Evolutionary conservation across 2,797 vertebrate species (phyloP).

Genomic region (Danio jaintianensis): DNA sequence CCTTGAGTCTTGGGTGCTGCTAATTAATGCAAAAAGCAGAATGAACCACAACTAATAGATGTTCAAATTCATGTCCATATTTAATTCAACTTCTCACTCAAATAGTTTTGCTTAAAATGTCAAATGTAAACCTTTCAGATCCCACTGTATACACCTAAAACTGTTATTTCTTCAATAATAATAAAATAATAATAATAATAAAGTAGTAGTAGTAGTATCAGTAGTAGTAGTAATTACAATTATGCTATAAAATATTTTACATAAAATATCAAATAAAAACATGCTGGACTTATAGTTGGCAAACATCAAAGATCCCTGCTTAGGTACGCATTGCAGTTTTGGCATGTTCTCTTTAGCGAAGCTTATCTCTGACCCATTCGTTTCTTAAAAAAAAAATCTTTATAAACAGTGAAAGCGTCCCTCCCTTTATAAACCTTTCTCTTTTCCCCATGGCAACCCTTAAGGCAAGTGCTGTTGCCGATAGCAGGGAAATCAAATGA

Average conservation of each 20-base stretch:
- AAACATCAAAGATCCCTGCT: conserved; percentile 45
- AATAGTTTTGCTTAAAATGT: background rate
- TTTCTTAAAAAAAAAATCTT: background rate
- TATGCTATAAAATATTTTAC: too few species aligned
- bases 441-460: conserved; percentile 16
- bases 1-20: too few species aligned
- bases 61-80: background rate
- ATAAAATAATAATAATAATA: too few species aligned
- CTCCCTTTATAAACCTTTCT: conserved; percentile 2
- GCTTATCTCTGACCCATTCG: conserved; percentile 45
- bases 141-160: conserved; percentile 16
- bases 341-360: conserved; percentile 13
- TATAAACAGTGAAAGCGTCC: background rate
- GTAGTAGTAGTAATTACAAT: too few species aligned
- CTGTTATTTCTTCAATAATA: background rate
- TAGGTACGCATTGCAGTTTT: conserved; percentile 36
- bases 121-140: background rate
- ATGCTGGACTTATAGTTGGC: background rate
- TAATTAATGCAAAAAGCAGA: too few species aligned
- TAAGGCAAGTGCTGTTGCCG: conserved; percentile 6
- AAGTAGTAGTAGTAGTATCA: too few species aligned
- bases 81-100: background rate
- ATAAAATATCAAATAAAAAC: background rate
- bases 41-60: too few species aligned
- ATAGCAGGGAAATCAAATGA: conserved; percentile 16